phyloP scores from a whole-genome alignment of 2,888 invertebrate species.

The Chromoteleia sp. region DNA sequence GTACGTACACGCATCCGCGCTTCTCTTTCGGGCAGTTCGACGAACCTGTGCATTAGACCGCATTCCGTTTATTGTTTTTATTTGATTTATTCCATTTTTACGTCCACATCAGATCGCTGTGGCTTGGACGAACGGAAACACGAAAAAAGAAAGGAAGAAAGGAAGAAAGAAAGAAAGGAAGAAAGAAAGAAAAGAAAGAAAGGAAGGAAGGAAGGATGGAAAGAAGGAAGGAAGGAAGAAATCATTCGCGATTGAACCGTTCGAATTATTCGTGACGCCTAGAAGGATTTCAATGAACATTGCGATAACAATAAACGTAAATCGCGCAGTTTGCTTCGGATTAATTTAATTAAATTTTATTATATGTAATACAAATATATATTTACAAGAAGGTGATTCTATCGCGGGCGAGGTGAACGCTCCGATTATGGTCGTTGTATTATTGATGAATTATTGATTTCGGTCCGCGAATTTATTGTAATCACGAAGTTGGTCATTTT shows the following conservation, averaged over 20 bases:
- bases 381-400: constrained; percentile 3
- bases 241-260: background rate
- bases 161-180: no score
- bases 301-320: constrained; percentile 4
- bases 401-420: constrained; percentile 5
- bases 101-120: constrained; percentile 27
- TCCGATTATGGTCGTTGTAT: constrained; percentile 18
- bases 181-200: background rate
- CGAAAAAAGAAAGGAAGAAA: no score
- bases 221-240: background rate
- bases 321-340: background rate
- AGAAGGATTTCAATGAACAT: constrained; percentile 1
- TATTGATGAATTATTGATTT: constrained; percentile 49
- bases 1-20: constrained; percentile 34
- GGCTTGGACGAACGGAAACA: no score
- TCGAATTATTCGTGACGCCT: background rate
- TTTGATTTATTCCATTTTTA: no score
- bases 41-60: constrained; percentile 73
- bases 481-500: constrained; percentile 13
- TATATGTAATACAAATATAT: background rate
- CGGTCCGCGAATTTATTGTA: constrained; percentile 24
- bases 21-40: constrained; percentile 74
- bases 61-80: constrained; percentile 51
- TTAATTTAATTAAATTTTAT: constrained; percentile 21
- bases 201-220: no score